Evolutionary conservation across 2,888 invertebrate species (phyloP).

Genomic region (Melikaiella ostensackeni): DNA sequence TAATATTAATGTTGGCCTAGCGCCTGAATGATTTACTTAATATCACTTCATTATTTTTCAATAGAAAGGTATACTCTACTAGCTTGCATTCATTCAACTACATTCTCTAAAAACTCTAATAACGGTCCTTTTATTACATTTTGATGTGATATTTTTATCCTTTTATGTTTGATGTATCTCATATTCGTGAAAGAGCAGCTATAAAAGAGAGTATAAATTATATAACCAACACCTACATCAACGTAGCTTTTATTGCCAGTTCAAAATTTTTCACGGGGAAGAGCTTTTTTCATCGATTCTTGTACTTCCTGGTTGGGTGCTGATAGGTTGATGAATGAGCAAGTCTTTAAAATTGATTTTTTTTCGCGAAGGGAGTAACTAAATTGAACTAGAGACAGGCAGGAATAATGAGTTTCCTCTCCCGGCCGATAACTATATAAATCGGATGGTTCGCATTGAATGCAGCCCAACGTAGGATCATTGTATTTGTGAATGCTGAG

Average conservation of each 20-base stretch:
- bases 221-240: no score
- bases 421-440: slow-evolving; percentile 38
- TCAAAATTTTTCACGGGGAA: neutral
- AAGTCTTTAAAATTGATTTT: slow-evolving; percentile 4
- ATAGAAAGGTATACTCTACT: no score
- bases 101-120: no score
- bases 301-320: neutral
- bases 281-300: neutral
- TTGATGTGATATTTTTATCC: no score
- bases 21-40: no score
- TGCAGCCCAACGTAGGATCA: slow-evolving; percentile 10
- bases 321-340: slow-evolving; percentile 32
- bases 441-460: slow-evolving; percentile 25
- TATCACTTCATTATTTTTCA: no score
- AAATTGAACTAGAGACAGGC: slow-evolving; percentile 38
- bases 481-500: neutral
- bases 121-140: no score
- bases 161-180: no score
- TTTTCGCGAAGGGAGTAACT: slow-evolving; percentile 12
- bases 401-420: slow-evolving; percentile 33
- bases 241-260: neutral
- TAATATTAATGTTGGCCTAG: no score
- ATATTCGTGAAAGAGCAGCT: no score
- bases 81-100: no score
- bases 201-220: no score